Evolutionary conservation across 2,797 vertebrate species (phyloP).

Genomic region (Sebastiscus albofasciatus): DNA sequence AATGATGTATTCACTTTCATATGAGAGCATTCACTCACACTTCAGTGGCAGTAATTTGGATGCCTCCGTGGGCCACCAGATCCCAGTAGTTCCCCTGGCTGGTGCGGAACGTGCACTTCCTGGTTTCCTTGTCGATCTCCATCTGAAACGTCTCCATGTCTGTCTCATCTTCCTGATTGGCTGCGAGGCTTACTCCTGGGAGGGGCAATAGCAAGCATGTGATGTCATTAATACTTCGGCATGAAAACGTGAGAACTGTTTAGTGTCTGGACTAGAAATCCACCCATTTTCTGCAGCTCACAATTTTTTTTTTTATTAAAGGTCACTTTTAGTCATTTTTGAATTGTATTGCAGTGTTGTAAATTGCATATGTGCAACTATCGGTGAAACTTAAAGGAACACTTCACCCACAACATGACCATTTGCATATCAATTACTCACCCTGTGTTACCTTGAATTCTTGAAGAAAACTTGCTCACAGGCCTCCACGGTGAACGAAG

Average conservation of each 20-base stretch:
- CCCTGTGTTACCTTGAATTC: too few relatives aligned
- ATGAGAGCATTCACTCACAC: slow-evolving; percentile 81
- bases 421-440: too few relatives aligned
- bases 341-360: not conserved
- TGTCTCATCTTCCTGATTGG: slow-evolving; percentile 97
- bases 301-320: not conserved
- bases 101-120: slow-evolving; percentile 91
- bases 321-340: not conserved
- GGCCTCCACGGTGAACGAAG: too few relatives aligned
- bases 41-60: slow-evolving; percentile 92
- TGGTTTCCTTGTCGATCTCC: slow-evolving; percentile 92
- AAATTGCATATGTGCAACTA: not conserved
- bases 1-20: not conserved
- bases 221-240: not conserved
- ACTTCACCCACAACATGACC: too few relatives aligned
- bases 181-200: slow-evolving; percentile 92
- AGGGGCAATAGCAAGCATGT: slow-evolving; percentile 15
- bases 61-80: slow-evolving; percentile 92
- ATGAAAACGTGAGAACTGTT: not conserved
- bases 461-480: too few relatives aligned
- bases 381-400: not conserved
- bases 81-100: slow-evolving; percentile 93
- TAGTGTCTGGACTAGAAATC: not conserved
- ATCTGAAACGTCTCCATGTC: slow-evolving; percentile 97
- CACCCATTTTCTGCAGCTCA: not conserved